These are phyloP conservation scores for Chamaetylas fuelleborni DNA, from an alignment of 2,113 vertebrate genomes.

Conservation along the genomic window DNA sequence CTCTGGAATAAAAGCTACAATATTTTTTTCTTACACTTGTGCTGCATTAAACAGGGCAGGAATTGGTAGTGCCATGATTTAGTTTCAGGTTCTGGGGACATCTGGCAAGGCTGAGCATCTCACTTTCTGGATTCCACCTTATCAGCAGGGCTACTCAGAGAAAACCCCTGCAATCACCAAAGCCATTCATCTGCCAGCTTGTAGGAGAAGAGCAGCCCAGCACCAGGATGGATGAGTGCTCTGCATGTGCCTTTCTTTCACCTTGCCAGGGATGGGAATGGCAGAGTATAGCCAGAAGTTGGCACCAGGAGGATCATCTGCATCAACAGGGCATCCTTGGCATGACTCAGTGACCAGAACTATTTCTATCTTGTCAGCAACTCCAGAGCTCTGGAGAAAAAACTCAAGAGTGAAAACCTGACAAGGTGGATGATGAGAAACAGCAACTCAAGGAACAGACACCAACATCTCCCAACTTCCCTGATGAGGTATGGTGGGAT, in stretches of 20 bases:
- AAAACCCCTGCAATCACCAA: not conserved
- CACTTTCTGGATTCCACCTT: not conserved
- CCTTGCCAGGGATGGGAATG: not conserved
- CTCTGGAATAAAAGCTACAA: not conserved
- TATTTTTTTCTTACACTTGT: not conserved
- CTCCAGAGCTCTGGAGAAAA: not conserved
- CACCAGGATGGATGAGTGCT: not conserved
- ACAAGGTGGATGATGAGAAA: not conserved
- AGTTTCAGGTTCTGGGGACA: not conserved
- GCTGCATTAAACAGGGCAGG: not conserved
- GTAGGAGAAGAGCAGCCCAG: not conserved
- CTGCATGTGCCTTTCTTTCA: not conserved
- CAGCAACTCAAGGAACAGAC: not conserved
- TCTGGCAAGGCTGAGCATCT: not conserved
- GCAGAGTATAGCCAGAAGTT: not conserved
- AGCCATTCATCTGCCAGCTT: not conserved
- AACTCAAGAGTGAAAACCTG: rapidly evolving
- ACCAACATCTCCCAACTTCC: not conserved
- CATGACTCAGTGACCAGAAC: not conserved
- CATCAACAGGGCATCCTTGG: not conserved
- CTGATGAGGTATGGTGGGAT: not conserved
- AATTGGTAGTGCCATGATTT: not conserved
- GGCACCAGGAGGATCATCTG: not conserved
- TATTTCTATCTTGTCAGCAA: not conserved
- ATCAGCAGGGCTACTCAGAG: not conserved